These are phyloP conservation scores for Mormyrus lacerda DNA, from an alignment of 2,113 vertebrate genomes.

Conservation along the genomic window DNA sequence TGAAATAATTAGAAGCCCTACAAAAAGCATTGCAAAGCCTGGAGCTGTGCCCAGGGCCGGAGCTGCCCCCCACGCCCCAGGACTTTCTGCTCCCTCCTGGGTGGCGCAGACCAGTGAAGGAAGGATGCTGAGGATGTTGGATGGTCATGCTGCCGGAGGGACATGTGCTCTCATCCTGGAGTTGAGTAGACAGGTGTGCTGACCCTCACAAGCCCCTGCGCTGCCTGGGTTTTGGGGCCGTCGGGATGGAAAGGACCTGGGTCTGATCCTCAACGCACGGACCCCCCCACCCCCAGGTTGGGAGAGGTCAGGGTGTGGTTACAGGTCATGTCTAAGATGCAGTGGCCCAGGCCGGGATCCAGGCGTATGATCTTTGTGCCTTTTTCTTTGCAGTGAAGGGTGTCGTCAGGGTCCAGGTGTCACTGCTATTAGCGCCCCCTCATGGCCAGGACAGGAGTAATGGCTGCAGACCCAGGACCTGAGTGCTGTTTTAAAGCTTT, in stretches of 20 bases:
- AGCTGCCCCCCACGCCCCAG: slow-evolving; percentile 4
- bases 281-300: background rate
- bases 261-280: background rate
- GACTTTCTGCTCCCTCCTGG: background rate
- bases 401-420: background rate
- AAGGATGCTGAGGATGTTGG: background rate
- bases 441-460: background rate
- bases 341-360: background rate
- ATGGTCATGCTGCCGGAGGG: background rate
- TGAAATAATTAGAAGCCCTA: slow-evolving; percentile 83
- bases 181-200: background rate
- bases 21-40: slow-evolving; percentile 30
- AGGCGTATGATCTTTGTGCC: background rate
- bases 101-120: background rate
- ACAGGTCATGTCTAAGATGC: background rate
- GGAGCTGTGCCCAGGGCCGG: background rate
- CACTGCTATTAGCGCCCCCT: background rate
- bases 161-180: background rate
- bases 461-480: background rate
- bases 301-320: background rate
- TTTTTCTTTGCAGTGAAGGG: background rate
- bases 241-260: background rate
- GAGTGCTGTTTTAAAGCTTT: background rate
- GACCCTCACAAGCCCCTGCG: background rate
- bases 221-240: background rate